These are phyloP conservation scores for Drosophila lacteicornis DNA, from an alignment of 1,140 invertebrate species.

Conservation along the genomic window DNA sequence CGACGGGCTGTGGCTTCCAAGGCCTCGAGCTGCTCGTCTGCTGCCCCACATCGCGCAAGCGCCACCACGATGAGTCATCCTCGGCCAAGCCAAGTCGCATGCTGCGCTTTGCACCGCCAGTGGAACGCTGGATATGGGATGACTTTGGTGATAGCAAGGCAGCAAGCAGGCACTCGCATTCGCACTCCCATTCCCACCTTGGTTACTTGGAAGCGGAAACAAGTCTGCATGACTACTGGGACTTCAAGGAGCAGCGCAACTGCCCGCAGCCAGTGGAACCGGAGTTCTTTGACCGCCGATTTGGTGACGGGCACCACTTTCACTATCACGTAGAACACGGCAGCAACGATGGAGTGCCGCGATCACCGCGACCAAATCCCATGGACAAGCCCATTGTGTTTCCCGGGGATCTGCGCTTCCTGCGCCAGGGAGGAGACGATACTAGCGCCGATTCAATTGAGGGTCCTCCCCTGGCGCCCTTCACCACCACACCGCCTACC, in stretches of 20 bases:
- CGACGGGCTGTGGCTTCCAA: conserved; percentile 64
- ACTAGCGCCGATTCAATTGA: not conserved
- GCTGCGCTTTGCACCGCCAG: conserved; percentile 43
- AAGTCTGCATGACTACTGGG: conserved; percentile 53
- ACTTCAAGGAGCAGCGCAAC: conserved; percentile 58
- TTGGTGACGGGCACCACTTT: conserved; percentile 45
- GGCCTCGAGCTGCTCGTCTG: conserved; percentile 68
- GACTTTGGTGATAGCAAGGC: not conserved
- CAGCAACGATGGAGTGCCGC: not conserved
- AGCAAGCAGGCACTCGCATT: conserved; percentile 1
- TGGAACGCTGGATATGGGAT: conserved; percentile 63
- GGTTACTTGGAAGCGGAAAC: conserved; percentile 32
- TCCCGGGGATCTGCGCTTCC: conserved; percentile 68
- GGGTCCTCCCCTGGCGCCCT: conserved; percentile 30
- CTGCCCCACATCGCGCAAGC: conserved; percentile 49
- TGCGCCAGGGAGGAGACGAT: conserved; percentile 28
- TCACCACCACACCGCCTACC: conserved; percentile 10
- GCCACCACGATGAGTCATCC: conserved; percentile 19
- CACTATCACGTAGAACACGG: conserved; percentile 57
- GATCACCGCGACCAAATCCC: conserved; percentile 30
- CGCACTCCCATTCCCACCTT: not conserved
- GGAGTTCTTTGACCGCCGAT: conserved; percentile 48
- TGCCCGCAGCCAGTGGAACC: conserved; percentile 55
- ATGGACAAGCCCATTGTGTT: conserved; percentile 66
- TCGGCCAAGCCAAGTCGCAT: conserved; percentile 38